phyloP scores from a whole-genome alignment of 2,888 invertebrate genomes.

The Fragum sueziense region DNA sequence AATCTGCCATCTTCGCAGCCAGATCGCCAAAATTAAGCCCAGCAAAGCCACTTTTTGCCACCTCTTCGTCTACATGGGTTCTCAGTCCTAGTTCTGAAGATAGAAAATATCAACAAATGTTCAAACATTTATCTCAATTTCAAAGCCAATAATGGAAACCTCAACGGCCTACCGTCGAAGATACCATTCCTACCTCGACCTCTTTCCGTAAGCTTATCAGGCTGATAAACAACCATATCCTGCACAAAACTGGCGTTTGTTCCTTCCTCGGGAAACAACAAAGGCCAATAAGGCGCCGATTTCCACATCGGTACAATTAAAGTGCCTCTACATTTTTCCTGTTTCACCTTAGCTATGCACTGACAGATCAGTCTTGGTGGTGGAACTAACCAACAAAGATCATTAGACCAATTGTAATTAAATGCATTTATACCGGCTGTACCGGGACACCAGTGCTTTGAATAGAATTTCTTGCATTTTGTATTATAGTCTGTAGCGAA shows the following conservation, averaged over 20 bases:
- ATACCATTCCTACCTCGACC: constrained; percentile 17
- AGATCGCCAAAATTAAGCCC: not conserved
- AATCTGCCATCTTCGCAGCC: constrained; percentile 22
- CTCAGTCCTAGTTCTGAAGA: constrained; percentile 5
- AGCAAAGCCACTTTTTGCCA: constrained; percentile 3
- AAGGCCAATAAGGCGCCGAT: constrained; percentile 9
- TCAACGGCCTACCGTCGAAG: constrained; percentile 9
- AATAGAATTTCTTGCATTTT: constrained; percentile 29
- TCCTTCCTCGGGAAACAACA: not conserved
- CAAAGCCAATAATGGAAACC: constrained; percentile 10
- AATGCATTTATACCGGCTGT: constrained; percentile 26
- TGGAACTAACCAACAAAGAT: constrained; percentile 28
- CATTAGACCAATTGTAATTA: not conserved
- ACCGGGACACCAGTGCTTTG: constrained; percentile 17
- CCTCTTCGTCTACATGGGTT: constrained; percentile 7
- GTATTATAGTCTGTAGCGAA: constrained; percentile 24
- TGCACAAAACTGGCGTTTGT: not conserved
- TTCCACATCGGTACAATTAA: not conserved
- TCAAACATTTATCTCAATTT: not conserved
- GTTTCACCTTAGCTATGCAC: constrained; percentile 7
- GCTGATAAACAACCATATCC: not conserved
- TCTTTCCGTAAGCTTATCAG: too few species aligned
- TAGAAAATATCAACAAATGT: not conserved
- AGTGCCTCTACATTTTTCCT: constrained; percentile 12
- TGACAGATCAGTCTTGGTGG: constrained; percentile 4